Evolutionary conservation across 2,113 vertebrate genomes (phyloP), one percentile per base, ranked within the genome.

Genomic region (Elephantulus edwardii): DNA sequence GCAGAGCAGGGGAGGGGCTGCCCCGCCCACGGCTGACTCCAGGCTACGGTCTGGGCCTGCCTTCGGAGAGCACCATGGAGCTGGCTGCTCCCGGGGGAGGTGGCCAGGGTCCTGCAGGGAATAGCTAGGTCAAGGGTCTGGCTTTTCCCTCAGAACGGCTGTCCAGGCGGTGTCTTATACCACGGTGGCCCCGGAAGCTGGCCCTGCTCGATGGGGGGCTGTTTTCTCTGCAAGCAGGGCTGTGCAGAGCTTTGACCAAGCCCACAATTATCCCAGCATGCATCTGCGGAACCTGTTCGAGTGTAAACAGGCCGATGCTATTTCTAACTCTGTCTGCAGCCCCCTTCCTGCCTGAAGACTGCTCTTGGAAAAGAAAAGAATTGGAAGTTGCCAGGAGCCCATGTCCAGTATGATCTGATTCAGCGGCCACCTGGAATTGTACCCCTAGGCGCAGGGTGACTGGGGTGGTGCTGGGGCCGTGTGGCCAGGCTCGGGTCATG

Each of bases 281-380:
- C 66, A 94, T 94, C 94, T 20, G n/a, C 86, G 92, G 96, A 96
- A 96, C 92, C 96, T 92, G 92, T 95, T 96, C 93, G 84, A 87
- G 91, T 96, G 94, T 90, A 96, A 97, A 86, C 30, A 19, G 86
- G 80, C 0, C 70, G 64, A 71, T 60, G 96, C 95, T 96, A 91
- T 96, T 97, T 96, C 97, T 95, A 96, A 97, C 96, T 95, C 96
- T 94, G 95, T 89, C 92, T 94, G 68, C 66, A 87, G 88, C 91
- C 58, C 1, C 82, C 91, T 93, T 95, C 89, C 92, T 90, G 92
- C 88, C 94, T 93, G 6, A 46, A 96, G 96, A 87, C 89, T 90
- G 92, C 83, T 83, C 76, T 26, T 70, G 72, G 56, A 38, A 84
- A 93, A 91, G 46, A 50, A 44, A 60, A 75, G 84, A 60, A 88